Conservation (phyloP, 2,888 invertebrate species). For the Polymixis flavicincta region DNA sequence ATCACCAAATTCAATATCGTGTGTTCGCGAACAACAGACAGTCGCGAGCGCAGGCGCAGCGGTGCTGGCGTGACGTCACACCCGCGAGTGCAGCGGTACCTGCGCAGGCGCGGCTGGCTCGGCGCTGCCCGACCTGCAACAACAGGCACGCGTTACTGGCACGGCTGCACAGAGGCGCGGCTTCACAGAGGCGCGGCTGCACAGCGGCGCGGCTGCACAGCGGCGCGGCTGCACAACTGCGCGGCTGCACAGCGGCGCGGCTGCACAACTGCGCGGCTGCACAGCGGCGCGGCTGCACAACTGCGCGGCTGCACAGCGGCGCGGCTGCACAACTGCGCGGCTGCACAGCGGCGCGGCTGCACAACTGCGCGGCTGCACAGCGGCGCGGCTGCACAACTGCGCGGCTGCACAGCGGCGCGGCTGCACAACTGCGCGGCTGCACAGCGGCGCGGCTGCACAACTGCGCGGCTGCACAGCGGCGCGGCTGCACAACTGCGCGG, state of each 20-base stretch:
- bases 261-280: not conserved
- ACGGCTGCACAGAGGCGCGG: not conserved
- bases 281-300: not conserved
- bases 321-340: not conserved
- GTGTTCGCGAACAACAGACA: slow-evolving; percentile 8
- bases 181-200: not conserved
- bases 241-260: not conserved
- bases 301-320: not conserved
- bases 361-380: not conserved
- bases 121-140: slow-evolving; percentile 52
- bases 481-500: not conserved
- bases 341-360: not conserved
- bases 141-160: not conserved
- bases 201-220: not conserved
- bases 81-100: slow-evolving; percentile 61
- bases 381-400: not conserved
- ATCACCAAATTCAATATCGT: not conserved
- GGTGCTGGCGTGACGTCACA: slow-evolving; percentile 55
- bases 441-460: not conserved
- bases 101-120: slow-evolving; percentile 60
- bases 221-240: not conserved
- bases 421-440: not conserved
- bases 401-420: not conserved
- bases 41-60: slow-evolving; percentile 23
- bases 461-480: not conserved